Evolutionary conservation across 2,888 invertebrate species (phyloP).

Genomic region (Hedya salicella): DNA sequence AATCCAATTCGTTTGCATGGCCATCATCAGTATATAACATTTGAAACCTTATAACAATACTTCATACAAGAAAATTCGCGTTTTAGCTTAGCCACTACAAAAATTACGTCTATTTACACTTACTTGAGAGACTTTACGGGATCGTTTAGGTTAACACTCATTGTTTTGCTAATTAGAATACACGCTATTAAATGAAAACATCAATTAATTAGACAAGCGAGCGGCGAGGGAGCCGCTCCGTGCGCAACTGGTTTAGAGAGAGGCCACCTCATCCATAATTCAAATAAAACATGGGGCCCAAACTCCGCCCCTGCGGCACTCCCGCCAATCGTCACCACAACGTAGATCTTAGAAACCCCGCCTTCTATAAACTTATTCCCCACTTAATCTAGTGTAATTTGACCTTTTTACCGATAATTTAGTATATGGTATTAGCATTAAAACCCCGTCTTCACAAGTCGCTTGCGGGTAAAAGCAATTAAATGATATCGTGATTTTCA

Average conservation of each 20-base stretch:
- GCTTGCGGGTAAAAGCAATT: constrained; percentile 72
- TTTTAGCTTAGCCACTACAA: constrained; percentile 35
- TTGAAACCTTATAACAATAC: too few relatives aligned
- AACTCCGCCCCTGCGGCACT: constrained; percentile 80
- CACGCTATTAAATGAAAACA: constrained; percentile 82
- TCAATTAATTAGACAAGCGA: constrained; percentile 83
- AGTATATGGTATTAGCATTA: constrained; percentile 74
- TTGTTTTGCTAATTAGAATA: constrained; percentile 77
- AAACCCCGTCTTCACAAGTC: constrained; percentile 57
- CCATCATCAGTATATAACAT: too few relatives aligned
- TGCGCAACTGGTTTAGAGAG: constrained; percentile 81
- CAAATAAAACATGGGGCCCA: constrained; percentile 83
- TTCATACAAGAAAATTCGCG: too few relatives aligned
- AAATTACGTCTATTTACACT: constrained; percentile 50
- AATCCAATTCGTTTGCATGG: too few relatives aligned
- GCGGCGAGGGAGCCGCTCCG: constrained; percentile 78
- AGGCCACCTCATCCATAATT: constrained; percentile 82
- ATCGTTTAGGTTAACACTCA: constrained; percentile 71
- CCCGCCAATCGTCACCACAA: constrained; percentile 78
- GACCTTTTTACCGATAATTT: constrained; percentile 77
- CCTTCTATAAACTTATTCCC: constrained; percentile 76
- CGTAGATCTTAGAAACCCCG: constrained; percentile 72
- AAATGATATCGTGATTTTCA: constrained; percentile 72
- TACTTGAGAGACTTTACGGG: constrained; percentile 51
- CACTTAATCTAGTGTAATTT: constrained; percentile 76